Evolutionary conservation across 2,888 invertebrate genomes (phyloP).

Genomic region (Herminia tarsipennalis): DNA sequence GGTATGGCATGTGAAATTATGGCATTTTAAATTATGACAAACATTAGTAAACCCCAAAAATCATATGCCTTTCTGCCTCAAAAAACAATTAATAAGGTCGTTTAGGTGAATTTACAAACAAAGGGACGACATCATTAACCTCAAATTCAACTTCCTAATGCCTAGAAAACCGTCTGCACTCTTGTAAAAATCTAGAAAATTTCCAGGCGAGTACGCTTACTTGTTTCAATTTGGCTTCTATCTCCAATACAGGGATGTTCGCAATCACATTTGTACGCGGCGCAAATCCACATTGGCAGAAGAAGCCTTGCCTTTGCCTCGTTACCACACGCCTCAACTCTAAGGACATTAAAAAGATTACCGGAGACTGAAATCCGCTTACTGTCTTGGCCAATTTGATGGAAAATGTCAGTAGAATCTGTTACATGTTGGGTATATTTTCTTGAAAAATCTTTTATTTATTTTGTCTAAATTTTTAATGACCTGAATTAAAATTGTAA

Average conservation of each 20-base stretch:
- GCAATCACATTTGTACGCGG: slow-evolving; percentile 37
- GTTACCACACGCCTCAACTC: slow-evolving; percentile 18
- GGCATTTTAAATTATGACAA: too few relatives aligned
- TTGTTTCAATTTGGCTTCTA: slow-evolving; percentile 28
- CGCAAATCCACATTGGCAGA: slow-evolving; percentile 37
- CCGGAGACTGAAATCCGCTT: slow-evolving; percentile 29
- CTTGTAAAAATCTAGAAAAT: background rate
- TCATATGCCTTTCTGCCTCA: too few relatives aligned
- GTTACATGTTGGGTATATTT: slow-evolving; percentile 1
- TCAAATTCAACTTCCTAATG: too few relatives aligned
- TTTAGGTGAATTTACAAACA: too few relatives aligned
- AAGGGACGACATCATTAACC: too few relatives aligned
- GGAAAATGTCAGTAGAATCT: slow-evolving; percentile 6
- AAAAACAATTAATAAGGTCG: too few relatives aligned
- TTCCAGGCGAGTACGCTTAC: background rate
- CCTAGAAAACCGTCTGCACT: too few relatives aligned
- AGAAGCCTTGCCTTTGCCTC: slow-evolving; percentile 29
- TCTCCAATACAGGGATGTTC: slow-evolving; percentile 27
- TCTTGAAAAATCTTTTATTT: background rate
- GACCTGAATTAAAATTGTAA: too few relatives aligned
- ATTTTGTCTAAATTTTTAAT: background rate
- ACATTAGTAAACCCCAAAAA: too few relatives aligned
- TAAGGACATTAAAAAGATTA: slow-evolving; percentile 36
- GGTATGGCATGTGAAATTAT: too few relatives aligned
- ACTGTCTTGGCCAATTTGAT: slow-evolving; percentile 24